Base-by-base conservation (phyloP, 2,797 vertebrate species). In the Gymnothorax reevesii region DNA sequence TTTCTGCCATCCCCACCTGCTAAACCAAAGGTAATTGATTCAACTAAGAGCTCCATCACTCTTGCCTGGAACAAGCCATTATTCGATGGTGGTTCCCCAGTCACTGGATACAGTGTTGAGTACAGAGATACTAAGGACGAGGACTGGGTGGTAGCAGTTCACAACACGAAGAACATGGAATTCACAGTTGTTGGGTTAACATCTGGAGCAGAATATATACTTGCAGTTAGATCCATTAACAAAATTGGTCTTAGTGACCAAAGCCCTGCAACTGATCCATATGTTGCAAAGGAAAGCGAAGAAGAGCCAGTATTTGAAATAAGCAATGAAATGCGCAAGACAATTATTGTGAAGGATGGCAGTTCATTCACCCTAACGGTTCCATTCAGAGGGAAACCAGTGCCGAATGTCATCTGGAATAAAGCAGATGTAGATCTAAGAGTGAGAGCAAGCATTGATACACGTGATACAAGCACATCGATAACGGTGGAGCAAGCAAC, bases 321-420 rank as follows among this genome's bases (percentile, higher is more conserved):
- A 89, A 96, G 96, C 92, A 96, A 96, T 91, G 98, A 99, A 92
- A 98, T 99, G 97, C 95, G 96, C 88, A 99, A 99, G 92, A 97
- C 97, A 25, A 91, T 99, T 86, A 94, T 97, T 92, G 97, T 99
- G 87, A 99, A 98, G 94, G 96, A 97, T 60, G 96, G 98, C 80
- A 92, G 95, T 88, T 97, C 97, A 0, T 99, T 99, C 93, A 99
- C 97, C 87, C 95, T 99, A 92, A 96, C 95, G 64, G 96, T 98
- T 88, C 97, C 98, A 89, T 99, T 97, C 93, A 96, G 93, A 91
- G 98, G 98, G 84, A 99, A 97, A 94, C 99, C 99, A 87, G 89
- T 94, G 83, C 98, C 99, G 84, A 97, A 88, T 89, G 97, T 98
- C 85, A 96, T 92, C 7, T 99, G 99, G 99, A 97, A 95, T 88